Evolutionary conservation across 2,888 invertebrate genomes (phyloP).

Genomic region (Sinhomidia bicolor): DNA sequence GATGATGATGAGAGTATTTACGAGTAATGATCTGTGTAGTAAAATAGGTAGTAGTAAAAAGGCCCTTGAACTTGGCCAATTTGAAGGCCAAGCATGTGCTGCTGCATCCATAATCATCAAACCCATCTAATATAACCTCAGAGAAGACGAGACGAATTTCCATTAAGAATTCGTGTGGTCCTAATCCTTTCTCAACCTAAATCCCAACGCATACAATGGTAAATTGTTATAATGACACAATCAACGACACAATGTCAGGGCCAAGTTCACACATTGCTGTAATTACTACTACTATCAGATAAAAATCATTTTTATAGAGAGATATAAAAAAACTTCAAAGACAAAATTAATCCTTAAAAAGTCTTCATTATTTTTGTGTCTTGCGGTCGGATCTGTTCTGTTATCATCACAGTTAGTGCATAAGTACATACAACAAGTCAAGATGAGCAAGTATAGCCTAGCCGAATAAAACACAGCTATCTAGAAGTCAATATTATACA

Average conservation of each 20-base stretch:
- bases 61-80: slow-evolving; percentile 64
- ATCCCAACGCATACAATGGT: neutral
- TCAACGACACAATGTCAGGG: slow-evolving; percentile 2
- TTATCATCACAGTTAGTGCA: slow-evolving; percentile 14
- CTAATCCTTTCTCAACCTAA: neutral
- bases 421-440: too few species aligned
- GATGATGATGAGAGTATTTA: too few species aligned
- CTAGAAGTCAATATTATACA: too few species aligned
- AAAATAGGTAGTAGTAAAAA: slow-evolving; percentile 34
- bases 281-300: neutral
- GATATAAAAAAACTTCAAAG: neutral
- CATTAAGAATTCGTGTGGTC: neutral
- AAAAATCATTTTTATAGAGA: neutral
- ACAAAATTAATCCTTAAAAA: too few species aligned
- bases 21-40: neutral
- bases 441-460: too few species aligned
- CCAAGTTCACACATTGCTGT: neutral
- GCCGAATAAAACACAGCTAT: too few species aligned
- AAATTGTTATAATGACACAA: slow-evolving; percentile 4
- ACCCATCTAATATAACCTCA: too few species aligned
- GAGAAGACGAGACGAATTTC: too few species aligned
- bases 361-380: too few species aligned
- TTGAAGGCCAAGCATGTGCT: slow-evolving; percentile 58
- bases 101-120: slow-evolving; percentile 10
- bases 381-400: too few species aligned